Evolutionary conservation across 2,888 invertebrate species (phyloP), one percentile per base, ranked within the genome.

Genomic region (Pycnomerus fuliginosus): DNA sequence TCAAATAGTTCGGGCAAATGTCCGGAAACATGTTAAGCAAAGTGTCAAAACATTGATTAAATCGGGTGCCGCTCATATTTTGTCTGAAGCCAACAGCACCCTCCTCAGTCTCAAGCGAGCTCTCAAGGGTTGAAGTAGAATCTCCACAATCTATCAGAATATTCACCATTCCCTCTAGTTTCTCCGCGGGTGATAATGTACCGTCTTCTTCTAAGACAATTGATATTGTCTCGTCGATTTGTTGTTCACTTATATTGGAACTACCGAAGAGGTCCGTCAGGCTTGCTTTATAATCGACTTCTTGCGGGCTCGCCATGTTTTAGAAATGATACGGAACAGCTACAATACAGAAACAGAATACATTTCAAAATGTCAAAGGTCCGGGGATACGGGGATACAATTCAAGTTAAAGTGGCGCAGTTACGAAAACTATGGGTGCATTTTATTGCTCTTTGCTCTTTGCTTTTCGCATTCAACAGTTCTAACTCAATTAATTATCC

Each of bases 1-100:
- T 27, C 16, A 53, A 23, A 40, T 35, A 53, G 10, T 38, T 12
- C n/a, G 37, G 35, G 28, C 33, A 41, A 31, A 48, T 44, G 24
- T 49, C 48, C 2, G 53, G 49, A 36, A 51, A 53, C 10, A 53
- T 25, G 31, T 42, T 41, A 15, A 35, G 4, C n/a, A 53, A 37
- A 20, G 42, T 16, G 25, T 35, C 22, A 25, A 15, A 10, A 27
- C 17, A 14, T 13, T 29, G 33, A 5, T 13, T 24, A 12, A 24
- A 36, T 12, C 14, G 10, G 16, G 7, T 31, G 10, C 11, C 13
- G 20, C 20, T 8, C 20, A 20, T 5, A 20, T 4, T 5, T 8
- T 20, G 20, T 20, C 23, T 10, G 3, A 24, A 14, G 12, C 15
- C 24, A n/a, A 8, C 35, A 24, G 35, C 14, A 2, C 15, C 14